Conservation (phyloP, 1,140 invertebrate species). For the Alviniconcha marisindica region DNA sequence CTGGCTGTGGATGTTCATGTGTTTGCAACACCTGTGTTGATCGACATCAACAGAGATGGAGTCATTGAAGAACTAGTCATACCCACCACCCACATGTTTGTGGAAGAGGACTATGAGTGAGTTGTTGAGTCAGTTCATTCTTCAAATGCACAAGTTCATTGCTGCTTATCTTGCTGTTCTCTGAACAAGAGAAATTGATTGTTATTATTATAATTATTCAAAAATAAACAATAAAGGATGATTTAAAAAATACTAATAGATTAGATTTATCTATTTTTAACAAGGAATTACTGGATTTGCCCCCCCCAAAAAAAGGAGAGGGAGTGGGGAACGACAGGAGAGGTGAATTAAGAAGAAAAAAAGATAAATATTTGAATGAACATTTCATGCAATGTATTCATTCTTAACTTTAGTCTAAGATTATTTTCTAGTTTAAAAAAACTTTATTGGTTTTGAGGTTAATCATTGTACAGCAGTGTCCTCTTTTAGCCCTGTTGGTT, state of each 20-base stretch:
- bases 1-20: constrained; percentile 65
- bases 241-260: no score
- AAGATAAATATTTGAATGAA: neutral
- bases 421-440: no score
- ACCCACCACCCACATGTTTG: constrained; percentile 69
- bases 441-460: no score
- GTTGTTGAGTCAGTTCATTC: neutral
- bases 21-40: constrained; percentile 63
- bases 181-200: neutral
- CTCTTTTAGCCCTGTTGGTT: no score
- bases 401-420: no score
- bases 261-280: no score
- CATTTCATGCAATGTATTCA: no score
- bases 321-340: no score
- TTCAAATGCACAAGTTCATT: no score
- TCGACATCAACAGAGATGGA: constrained; percentile 66
- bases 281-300: no score
- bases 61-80: constrained; percentile 64
- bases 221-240: neutral
- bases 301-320: no score
- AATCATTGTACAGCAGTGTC: no score
- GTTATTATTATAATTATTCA: neutral
- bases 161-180: constrained; percentile 6
- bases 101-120: constrained; percentile 67
- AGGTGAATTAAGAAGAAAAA: neutral